Evolutionary conservation across 2,888 invertebrate species (phyloP), one percentile per base, ranked within the genome.

Genomic region (Cheilosia pagana): DNA sequence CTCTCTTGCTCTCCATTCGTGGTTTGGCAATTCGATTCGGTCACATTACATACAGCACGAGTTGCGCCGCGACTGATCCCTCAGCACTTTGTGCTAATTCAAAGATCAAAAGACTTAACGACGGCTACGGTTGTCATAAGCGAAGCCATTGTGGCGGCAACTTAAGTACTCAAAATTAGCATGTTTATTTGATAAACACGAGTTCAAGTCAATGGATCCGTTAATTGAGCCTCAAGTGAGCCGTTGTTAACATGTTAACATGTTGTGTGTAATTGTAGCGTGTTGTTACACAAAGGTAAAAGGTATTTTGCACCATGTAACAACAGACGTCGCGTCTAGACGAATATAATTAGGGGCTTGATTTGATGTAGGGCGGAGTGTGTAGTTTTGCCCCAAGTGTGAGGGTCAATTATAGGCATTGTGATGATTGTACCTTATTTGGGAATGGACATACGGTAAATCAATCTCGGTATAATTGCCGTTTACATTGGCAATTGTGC

Each of bases 21-120:
- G 60, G 59, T 67, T 28, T 68, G 76, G 67, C 68, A 60, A 60
- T 48, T 45, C 31, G 25, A 41, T 31, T 14, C 35, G 68, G 50
- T 83, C 67, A 74, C 50, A 52, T 83, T 82, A 57, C 81, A 81
- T 82, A 57, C 81, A 81, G 31, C 68, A 63, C 65, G 43, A 60
- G 41, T 63, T 45, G 63, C 63, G 19, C 59, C 8, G 31, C 28
- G 52, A 65, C 52, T 62, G 76, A 60, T 43, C 28, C 50, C 41
- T 41, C 43, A 53, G 39, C 67, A 12, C 45, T 59, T 21, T 39
- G 53, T 21, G 57, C 68, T 68, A 65, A 81, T 71, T 81, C 41
- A 48, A 50, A 71, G 72, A 82, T 82, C 77, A 72, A 77, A 60
- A 67, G 31, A 72, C 23, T 65, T 77, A 77, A 82, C 68, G 67